Conservation (phyloP, 1,140 invertebrate species). For the Drosophila kepulauana region DNA sequence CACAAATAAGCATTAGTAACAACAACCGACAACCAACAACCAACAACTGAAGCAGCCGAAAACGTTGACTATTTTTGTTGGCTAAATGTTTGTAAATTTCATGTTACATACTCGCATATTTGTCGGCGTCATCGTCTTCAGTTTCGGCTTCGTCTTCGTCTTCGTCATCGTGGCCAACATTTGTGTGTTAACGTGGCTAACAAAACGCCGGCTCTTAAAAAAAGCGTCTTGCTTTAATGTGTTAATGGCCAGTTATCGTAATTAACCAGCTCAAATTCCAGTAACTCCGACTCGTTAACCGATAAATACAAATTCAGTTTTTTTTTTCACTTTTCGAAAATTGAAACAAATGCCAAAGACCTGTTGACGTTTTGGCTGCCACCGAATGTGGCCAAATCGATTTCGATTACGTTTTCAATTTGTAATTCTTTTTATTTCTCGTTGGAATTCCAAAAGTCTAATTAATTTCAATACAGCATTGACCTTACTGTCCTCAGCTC, state of each 20-base stretch:
- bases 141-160: neutral
- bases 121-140: constrained; percentile 36
- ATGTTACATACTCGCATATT: constrained; percentile 27
- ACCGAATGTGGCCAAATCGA: constrained; percentile 23
- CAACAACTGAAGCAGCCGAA: neutral
- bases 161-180: constrained; percentile 8
- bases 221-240: constrained; percentile 7
- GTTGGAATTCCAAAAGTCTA: constrained; percentile 34
- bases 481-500: constrained; percentile 43
- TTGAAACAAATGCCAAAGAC: constrained; percentile 24
- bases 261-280: constrained; percentile 45
- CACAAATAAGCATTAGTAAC: constrained; percentile 48
- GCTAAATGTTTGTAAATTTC: constrained; percentile 32
- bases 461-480: constrained; percentile 45
- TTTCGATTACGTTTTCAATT: constrained; percentile 24
- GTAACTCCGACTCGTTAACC: constrained; percentile 18
- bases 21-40: neutral
- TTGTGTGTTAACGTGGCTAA: constrained; percentile 10
- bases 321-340: constrained; percentile 4
- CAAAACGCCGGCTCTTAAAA: constrained; percentile 20
- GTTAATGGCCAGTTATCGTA: constrained; percentile 44
- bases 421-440: constrained; percentile 33
- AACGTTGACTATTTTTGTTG: constrained; percentile 21
- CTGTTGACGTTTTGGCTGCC: constrained; percentile 33
- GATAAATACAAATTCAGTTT: constrained; percentile 10